These are phyloP conservation scores for Rutpela maculata DNA, from an alignment of 2,888 invertebrate genomes.

Conservation along the genomic window DNA sequence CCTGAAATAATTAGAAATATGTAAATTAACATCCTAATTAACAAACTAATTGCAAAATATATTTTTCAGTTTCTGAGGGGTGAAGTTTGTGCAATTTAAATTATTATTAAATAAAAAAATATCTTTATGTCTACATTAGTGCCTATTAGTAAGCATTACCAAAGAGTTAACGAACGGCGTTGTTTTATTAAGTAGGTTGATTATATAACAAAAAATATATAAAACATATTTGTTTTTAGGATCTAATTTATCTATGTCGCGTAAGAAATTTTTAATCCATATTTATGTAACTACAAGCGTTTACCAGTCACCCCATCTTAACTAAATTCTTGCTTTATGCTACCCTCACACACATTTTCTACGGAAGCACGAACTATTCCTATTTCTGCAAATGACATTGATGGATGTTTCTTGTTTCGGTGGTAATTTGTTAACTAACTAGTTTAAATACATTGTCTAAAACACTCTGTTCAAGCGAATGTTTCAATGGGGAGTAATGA, in stretches of 20 bases:
- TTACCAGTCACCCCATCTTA: slow-evolving; percentile 29
- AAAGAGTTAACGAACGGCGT: too few relatives aligned
- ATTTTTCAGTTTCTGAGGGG: too few relatives aligned
- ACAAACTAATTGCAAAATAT: too few relatives aligned
- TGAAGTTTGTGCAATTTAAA: too few relatives aligned
- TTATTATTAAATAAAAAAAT: too few relatives aligned
- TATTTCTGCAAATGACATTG: slow-evolving; percentile 56
- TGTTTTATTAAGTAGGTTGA: too few relatives aligned
- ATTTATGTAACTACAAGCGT: slow-evolving; percentile 9
- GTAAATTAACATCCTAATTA: too few relatives aligned
- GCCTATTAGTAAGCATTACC: too few relatives aligned
- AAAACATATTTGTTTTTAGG: not conserved
- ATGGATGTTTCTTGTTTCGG: slow-evolving; percentile 57
- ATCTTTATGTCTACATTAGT: too few relatives aligned
- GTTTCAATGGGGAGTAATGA: slow-evolving; percentile 31
- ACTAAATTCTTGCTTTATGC: slow-evolving; percentile 16
- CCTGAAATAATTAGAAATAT: too few relatives aligned
- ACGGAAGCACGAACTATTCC: slow-evolving; percentile 35
- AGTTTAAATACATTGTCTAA: slow-evolving; percentile 51
- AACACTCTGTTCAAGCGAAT: slow-evolving; percentile 43
- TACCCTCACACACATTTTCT: slow-evolving; percentile 22
- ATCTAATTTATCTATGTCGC: not conserved
- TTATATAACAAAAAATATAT: not conserved
- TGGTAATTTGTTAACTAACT: slow-evolving; percentile 54
- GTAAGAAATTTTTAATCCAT: slow-evolving; percentile 37